Evolutionary conservation across 2,888 invertebrate genomes (phyloP).

Genomic region (Physocephala rufipes): DNA sequence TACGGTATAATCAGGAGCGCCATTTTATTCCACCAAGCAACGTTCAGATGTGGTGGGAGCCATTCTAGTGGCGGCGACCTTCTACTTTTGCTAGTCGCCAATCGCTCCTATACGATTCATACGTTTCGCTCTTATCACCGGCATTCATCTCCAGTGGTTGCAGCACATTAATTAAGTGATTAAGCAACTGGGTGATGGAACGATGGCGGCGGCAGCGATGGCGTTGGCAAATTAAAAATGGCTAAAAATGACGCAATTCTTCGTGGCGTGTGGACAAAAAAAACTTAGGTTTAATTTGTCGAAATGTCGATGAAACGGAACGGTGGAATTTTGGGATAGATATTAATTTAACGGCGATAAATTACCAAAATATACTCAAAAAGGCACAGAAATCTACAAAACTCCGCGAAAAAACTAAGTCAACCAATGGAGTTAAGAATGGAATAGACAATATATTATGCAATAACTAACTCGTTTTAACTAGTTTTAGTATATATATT

Average conservation of each 20-base stretch:
- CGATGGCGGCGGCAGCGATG: not conserved
- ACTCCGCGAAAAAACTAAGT: too few species aligned
- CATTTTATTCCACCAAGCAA: conserved; percentile 16
- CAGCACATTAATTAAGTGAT: conserved; percentile 30
- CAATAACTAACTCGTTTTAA: too few species aligned
- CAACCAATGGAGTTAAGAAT: too few species aligned
- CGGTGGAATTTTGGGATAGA: too few species aligned
- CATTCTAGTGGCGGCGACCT: not conserved
- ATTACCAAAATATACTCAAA: too few species aligned
- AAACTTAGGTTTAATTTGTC: not conserved
- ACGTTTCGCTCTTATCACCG: conserved; percentile 9
- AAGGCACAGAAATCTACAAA: too few species aligned
- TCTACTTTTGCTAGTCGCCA: not conserved
- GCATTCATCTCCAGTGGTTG: conserved; percentile 5
- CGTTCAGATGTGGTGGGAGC: too few species aligned
- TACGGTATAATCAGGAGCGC: not conserved
- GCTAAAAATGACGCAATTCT: conserved; percentile 13
- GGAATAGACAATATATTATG: too few species aligned
- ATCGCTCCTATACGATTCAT: not conserved
- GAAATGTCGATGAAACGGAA: too few species aligned
- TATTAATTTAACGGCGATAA: too few species aligned
- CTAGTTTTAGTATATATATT: too few species aligned
- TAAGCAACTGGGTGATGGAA: conserved; percentile 8
- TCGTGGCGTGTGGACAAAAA: not conserved
- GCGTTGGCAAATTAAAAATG: not conserved